These are phyloP conservation scores for Pandion haliaetus DNA, from an alignment of 2,113 vertebrate species.

Conservation along the genomic window DNA sequence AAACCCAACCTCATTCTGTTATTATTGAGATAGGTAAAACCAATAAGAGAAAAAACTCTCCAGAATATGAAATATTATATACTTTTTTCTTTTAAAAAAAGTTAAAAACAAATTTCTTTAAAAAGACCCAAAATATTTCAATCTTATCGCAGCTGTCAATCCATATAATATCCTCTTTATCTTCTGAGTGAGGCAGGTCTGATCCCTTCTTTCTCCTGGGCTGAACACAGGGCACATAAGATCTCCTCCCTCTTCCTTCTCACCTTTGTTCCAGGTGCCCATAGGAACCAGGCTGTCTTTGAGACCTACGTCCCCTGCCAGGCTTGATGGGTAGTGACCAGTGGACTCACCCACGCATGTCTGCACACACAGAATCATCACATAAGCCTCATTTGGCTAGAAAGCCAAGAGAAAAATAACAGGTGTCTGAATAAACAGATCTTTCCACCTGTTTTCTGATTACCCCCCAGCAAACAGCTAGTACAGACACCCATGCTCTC, in stretches of 20 bases:
- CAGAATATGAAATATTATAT: background rate
- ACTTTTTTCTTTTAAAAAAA: background rate
- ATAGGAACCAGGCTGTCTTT: background rate
- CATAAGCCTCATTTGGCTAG: background rate
- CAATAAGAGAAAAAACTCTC: background rate
- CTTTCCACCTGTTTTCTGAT: background rate
- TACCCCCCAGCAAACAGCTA: background rate
- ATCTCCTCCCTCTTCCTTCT: background rate
- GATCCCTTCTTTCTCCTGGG: background rate
- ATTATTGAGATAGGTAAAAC: background rate
- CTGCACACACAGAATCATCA: background rate
- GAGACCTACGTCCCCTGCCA: background rate
- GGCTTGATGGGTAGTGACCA: no score
- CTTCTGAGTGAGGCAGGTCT: background rate
- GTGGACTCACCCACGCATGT: background rate
- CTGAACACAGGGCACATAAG: background rate
- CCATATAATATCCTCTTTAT: background rate
- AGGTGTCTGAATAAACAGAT: background rate
- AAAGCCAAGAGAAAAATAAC: background rate
- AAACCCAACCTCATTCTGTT: background rate
- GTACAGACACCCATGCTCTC: background rate
- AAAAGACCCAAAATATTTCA: background rate
- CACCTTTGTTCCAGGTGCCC: no score
- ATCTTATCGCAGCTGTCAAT: background rate
- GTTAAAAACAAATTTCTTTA: background rate